phyloP scores from a whole-genome alignment of 1,140 invertebrate species.

The Rhopalosiphum padi region DNA sequence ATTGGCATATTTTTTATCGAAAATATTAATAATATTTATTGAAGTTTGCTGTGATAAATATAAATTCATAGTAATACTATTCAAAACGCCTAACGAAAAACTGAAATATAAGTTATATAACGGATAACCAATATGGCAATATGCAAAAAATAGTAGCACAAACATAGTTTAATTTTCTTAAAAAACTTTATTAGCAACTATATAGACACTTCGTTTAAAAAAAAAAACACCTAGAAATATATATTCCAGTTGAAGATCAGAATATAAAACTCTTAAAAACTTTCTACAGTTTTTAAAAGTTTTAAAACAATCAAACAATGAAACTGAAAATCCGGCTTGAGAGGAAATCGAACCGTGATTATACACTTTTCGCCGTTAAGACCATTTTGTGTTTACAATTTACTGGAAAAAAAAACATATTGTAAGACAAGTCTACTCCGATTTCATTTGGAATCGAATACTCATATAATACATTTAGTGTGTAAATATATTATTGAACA shows the following conservation, averaged over 20 bases:
- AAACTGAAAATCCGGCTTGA: neutral
- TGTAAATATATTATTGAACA: too few relatives aligned
- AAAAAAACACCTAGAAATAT: neutral
- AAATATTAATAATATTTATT: neutral
- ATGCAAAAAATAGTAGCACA: neutral
- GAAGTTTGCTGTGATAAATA: neutral
- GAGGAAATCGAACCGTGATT: neutral
- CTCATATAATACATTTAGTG: neutral
- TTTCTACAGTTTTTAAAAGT: conserved; percentile 17
- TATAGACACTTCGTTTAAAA: neutral
- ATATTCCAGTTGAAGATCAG: neutral
- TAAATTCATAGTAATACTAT: neutral
- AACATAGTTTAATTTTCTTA: neutral
- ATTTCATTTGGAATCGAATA: too few relatives aligned
- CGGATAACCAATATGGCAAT: neutral
- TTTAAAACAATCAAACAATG: neutral
- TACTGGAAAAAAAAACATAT: neutral
- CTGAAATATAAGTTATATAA: too few relatives aligned
- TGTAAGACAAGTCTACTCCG: neutral
- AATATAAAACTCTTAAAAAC: neutral
- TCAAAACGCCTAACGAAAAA: neutral
- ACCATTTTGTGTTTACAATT: neutral
- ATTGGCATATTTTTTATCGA: neutral
- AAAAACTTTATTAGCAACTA: neutral
- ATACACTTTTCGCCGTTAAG: neutral